phyloP scores from a whole-genome alignment of 2,113 vertebrate genomes.

The Aphelocoma coerulescens region DNA sequence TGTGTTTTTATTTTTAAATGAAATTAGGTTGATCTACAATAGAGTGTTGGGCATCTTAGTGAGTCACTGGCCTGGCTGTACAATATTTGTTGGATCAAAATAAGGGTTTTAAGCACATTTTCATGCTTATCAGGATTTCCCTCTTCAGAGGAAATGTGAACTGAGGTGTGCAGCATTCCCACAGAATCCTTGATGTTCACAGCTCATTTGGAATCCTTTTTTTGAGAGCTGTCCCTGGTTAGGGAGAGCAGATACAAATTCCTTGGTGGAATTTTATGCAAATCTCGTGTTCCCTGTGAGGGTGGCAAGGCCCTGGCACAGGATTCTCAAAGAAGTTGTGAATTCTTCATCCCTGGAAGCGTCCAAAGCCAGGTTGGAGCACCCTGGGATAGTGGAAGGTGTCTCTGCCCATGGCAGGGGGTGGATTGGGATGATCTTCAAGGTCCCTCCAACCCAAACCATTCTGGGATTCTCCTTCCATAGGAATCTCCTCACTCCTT shows the following conservation, averaged over 20 bases:
- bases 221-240: neutral
- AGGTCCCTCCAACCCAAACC: neutral
- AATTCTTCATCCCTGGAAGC: neutral
- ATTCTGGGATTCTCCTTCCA: neutral
- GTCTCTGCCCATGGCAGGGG: neutral
- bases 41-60: neutral
- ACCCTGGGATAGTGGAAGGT: neutral
- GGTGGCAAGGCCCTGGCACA: neutral
- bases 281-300: neutral
- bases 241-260: neutral
- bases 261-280: neutral
- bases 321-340: neutral
- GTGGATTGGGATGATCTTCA: neutral
- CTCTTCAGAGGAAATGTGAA: neutral
- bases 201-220: neutral
- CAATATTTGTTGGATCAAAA: neutral
- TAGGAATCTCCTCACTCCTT: neutral
- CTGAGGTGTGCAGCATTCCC: neutral
- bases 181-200: neutral
- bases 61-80: neutral
- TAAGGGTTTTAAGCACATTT: neutral
- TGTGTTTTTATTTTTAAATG: neutral
- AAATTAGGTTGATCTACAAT: neutral
- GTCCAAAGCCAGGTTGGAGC: neutral
- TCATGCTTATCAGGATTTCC: neutral